Evolutionary conservation across 2,113 vertebrate species (phyloP), one percentile per base, ranked within the genome.

Genomic region (Kryptolebias marmoratus): DNA sequence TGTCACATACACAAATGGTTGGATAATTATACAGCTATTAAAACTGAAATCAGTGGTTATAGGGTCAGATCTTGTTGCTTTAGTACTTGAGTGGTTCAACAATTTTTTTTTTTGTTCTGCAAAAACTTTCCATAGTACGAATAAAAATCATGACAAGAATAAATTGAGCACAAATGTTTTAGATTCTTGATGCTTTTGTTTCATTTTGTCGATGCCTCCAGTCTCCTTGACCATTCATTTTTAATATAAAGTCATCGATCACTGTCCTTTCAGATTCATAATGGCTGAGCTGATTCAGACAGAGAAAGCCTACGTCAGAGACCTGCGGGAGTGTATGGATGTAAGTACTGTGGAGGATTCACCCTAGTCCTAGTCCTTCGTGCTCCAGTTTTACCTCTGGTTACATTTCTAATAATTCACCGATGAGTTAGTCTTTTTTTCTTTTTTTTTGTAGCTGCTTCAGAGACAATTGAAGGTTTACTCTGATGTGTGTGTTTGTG

Each of bases 201-300:
- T 28, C 8, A 8, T 12, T n/a, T 8, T 52, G 11, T 8, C 1
- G 18, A 52, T 22, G 6, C 10, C 7, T 52, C 22, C n/a, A 22
- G 2, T 52, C 22, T 22, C n/a, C 18, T 52, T 48, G 3, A 15
- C 4, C 9, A 45, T 45, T 13, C 9, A 28, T 28, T 54, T 28
- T 28, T 5, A 1, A 18, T 15, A 11, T 57, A 4, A 8, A 58
- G 11, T 12, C 32, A 18, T 58, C 15, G 11, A 58, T 9, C 56
- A 42, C 57, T 83, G 5, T 64, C 4, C 0, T 80, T 87, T 84
- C 79, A 99, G 98, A 93, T 99, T 98, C 89, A 99, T 99, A 81
- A 99, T 99, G 98, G 98, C 97, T 50, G 98, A 99, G 86, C 94
- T 99, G 68, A 98, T 99, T 91, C 98, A 99, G 77, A 99, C 98